These are phyloP conservation scores for Drosophila biarmipes DNA, from an alignment of 1,140 invertebrate genomes.

Conservation along the genomic window DNA sequence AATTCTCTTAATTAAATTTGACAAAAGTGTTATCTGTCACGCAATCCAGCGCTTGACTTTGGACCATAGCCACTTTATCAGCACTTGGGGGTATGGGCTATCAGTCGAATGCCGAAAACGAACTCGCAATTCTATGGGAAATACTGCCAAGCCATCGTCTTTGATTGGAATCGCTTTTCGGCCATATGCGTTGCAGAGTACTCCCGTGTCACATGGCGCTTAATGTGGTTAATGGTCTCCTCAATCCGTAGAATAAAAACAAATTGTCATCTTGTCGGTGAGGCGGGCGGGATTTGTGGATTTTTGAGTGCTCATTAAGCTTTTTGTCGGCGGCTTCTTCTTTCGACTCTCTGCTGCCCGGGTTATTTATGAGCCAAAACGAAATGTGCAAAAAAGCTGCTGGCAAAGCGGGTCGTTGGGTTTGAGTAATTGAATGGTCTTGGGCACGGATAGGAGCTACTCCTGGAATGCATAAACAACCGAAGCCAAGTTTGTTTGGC, in stretches of 20 bases:
- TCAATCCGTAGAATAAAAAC: slow-evolving; percentile 14
- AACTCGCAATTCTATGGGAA: slow-evolving; percentile 9
- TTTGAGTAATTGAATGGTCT: slow-evolving; percentile 42
- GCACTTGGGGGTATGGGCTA: slow-evolving; percentile 41
- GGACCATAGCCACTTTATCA: slow-evolving; percentile 47
- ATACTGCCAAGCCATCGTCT: slow-evolving; percentile 15
- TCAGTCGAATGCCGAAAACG: slow-evolving; percentile 23
- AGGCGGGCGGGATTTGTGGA: slow-evolving; percentile 12
- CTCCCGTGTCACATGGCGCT: slow-evolving; percentile 10
- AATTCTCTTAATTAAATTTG: slow-evolving; percentile 70
- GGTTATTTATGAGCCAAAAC: slow-evolving; percentile 38
- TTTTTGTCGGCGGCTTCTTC: slow-evolving; percentile 38
- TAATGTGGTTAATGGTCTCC: slow-evolving; percentile 25
- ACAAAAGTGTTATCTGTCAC: slow-evolving; percentile 65
- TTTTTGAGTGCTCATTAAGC: slow-evolving; percentile 65
- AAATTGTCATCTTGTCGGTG: slow-evolving; percentile 30
- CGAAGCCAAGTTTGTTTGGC: slow-evolving; percentile 9
- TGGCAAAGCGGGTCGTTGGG: not conserved
- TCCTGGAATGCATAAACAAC: slow-evolving; percentile 39
- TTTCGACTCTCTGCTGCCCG: slow-evolving; percentile 8
- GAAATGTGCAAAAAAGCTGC: not conserved
- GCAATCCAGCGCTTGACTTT: slow-evolving; percentile 41
- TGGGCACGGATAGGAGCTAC: slow-evolving; percentile 9
- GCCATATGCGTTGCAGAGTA: not conserved
- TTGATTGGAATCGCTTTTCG: slow-evolving; percentile 12